Conservation (phyloP, 64 coral and sea anemone genomes). For the Astreopora myriophthalma region DNA sequence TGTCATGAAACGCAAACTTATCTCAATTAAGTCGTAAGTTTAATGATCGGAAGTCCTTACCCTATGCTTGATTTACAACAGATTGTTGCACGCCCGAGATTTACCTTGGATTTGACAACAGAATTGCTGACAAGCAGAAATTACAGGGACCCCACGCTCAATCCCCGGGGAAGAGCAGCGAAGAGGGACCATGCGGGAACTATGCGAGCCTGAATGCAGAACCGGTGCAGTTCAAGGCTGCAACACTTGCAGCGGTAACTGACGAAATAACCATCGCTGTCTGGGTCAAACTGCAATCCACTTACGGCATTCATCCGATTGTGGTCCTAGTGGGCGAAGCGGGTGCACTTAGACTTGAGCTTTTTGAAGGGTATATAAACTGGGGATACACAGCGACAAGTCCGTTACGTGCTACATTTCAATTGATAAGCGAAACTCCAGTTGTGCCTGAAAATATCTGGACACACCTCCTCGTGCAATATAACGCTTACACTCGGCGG, state of each 20-base stretch:
- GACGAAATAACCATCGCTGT: conserved; percentile 19
- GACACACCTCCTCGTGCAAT: conserved; percentile 22
- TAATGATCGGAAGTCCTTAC: no score
- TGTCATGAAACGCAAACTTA: no score
- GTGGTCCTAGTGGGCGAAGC: not conserved
- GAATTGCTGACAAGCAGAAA: not conserved
- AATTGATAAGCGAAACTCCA: not conserved
- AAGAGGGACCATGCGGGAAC: not conserved
- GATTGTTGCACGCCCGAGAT: conserved; percentile 2
- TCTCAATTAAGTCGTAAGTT: no score
- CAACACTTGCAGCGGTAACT: not conserved
- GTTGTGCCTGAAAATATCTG: not conserved
- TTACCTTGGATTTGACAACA: conserved; percentile 4
- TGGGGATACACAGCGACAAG: not conserved
- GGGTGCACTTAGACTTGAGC: conserved; percentile 5
- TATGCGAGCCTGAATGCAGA: not conserved
- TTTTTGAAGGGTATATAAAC: not conserved
- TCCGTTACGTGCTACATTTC: not conserved
- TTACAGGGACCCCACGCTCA: not conserved
- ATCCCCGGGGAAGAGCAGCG: not conserved
- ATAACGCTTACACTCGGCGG: not conserved
- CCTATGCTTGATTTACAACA: no score
- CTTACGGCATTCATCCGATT: conserved; percentile 5
- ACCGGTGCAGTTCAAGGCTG: not conserved
- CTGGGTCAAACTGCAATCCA: conserved; percentile 14